Base-by-base conservation (phyloP, 2,797 vertebrate genomes). In the Myotis daubentonii region DNA sequence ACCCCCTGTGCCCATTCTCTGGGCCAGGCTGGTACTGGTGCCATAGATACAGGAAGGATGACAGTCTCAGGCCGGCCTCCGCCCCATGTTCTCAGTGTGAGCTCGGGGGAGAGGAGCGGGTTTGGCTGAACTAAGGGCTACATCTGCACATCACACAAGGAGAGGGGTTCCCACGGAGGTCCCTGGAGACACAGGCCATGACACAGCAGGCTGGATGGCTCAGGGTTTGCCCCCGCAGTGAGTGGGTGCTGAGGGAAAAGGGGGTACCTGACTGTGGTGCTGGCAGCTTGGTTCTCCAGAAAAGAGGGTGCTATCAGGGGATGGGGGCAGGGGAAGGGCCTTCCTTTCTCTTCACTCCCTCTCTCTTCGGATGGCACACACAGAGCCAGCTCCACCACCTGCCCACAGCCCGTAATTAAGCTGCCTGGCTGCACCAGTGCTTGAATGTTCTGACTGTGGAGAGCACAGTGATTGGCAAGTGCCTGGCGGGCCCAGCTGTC, bases 371-470 rank as follows among this genome's bases (percentile, higher is more conserved):
- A 92, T 0, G 7, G 80, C 89, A 66, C 49, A 76, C 66, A 74
- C 89, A 96, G 22, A 96, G 88, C 92, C 90, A 60, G 94, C 88
- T 89, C 94, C 1, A 19, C 93, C 97, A 96, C 95, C 97, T 94
- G 97, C 91, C 90, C 80, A 19, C 49, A 97, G 95, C 97, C 97
- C 96, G 41, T 96, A 96, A 97, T 96, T 97, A 88, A 60, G 92
- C 74, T 1, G 15, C 92, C 97, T 97, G 95, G 97, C 96, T 97
- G 97, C 95, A 84, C 85, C 2, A 81, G 90, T 76, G 83, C 71
- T 91, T 89, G 44, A 93, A 88, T 89, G 88, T 87, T 60, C 92
- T 65, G 91, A 95, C 89, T 92, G 93, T 53, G 72, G 86, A 91
- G 83, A 92, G 80, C 0, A 2, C 70, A 23, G 47, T 95, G 96